These are phyloP conservation scores for Centropus unirufus DNA, from an alignment of 2,113 vertebrate species.

Conservation along the genomic window DNA sequence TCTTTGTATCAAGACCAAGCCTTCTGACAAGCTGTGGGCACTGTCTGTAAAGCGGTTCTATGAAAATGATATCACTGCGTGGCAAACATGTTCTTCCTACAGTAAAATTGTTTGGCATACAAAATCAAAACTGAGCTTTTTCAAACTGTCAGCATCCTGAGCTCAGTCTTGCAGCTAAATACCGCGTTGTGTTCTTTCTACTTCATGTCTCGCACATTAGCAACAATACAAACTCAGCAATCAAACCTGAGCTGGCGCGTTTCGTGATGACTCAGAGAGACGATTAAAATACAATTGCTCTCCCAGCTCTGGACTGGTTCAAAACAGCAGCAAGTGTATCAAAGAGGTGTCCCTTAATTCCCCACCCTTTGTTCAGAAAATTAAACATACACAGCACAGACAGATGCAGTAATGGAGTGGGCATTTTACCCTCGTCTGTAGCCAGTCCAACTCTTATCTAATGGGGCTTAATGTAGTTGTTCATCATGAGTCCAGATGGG, in stretches of 20 bases:
- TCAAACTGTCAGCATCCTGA: conserved; percentile 40
- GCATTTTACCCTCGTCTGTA: background rate
- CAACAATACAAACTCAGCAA: background rate
- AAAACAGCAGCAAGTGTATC: background rate
- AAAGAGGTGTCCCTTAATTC: conserved; percentile 4
- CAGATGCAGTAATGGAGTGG: background rate
- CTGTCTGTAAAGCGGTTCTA: background rate
- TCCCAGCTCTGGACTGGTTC: conserved; percentile 14
- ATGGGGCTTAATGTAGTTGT: background rate
- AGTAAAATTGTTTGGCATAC: background rate
- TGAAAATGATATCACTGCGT: background rate
- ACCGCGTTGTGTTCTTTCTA: background rate
- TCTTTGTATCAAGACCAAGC: background rate
- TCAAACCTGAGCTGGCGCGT: conserved; percentile 32
- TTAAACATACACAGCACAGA: background rate
- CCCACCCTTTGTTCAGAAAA: conserved; percentile 34
- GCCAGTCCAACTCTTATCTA: conserved; percentile 18
- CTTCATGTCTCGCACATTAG: background rate
- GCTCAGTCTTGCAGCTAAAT: conserved; percentile 19
- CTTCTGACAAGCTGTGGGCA: conserved; percentile 16
- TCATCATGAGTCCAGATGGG: background rate
- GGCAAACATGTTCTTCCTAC: background rate
- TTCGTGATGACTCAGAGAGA: conserved; percentile 11
- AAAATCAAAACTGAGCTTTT: background rate
- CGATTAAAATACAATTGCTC: conserved; percentile 27